Percentiles rank a stretch among this genome's conserved stretches.
These are phyloP conservation scores for Melinaea marsaeus DNA, from an alignment of 2,888 invertebrate genomes.

Conservation along the genomic window DNA sequence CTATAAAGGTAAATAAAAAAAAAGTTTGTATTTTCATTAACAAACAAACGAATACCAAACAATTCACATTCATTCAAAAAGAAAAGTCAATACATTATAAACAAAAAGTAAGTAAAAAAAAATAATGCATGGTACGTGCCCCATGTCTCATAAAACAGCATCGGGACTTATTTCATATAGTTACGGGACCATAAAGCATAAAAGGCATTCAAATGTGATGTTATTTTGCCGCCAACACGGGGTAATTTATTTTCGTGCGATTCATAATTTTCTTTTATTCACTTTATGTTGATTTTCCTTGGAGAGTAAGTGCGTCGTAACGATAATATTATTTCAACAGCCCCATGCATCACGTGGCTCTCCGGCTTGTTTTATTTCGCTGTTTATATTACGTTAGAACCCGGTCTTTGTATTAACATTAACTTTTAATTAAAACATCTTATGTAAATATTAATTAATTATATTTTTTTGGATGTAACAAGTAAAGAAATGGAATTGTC, in stretches of 20 bases:
- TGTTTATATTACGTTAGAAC: constrained; percentile 56
- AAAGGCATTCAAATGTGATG: constrained; percentile 78
- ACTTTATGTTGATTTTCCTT: constrained; percentile 78
- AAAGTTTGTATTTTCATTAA: no score
- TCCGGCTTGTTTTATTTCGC: constrained; percentile 61
- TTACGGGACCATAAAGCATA: constrained; percentile 76
- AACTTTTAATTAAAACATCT: constrained; percentile 24
- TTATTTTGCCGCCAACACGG: constrained; percentile 78
- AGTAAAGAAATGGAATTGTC: background rate
- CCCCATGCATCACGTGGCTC: constrained; percentile 66
- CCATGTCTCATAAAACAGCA: constrained; percentile 68
- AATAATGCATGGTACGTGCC: constrained; percentile 73
- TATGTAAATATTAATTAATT: constrained; percentile 3
- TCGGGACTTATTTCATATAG: constrained; percentile 74
- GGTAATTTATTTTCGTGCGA: constrained; percentile 77
- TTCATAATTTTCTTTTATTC: constrained; percentile 79
- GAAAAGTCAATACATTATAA: constrained; percentile 20
- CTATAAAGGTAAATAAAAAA: no score
- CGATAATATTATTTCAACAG: constrained; percentile 77
- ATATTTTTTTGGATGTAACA: background rate
- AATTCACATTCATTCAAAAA: constrained; percentile 8
- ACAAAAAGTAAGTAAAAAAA: constrained; percentile 50
- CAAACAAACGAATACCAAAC: no score
- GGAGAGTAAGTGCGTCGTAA: constrained; percentile 72
- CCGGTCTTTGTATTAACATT: constrained; percentile 36